These are phyloP conservation scores for Dicrostonyx torquatus DNA, from an alignment of 2,797 vertebrate genomes.

Conservation along the genomic window DNA sequence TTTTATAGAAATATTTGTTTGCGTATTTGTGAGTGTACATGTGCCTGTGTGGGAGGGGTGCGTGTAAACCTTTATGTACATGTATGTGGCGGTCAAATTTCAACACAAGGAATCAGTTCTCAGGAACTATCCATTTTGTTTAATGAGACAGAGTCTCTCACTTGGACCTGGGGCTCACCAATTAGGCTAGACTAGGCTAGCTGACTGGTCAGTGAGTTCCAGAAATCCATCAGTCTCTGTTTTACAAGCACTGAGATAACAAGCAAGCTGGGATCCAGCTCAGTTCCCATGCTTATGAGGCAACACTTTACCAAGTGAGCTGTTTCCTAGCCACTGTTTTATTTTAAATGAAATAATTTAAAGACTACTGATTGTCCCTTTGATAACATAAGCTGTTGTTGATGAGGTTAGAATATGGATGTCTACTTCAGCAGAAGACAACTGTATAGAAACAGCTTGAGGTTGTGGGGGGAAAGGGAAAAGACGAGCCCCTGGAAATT, in stretches of 20 bases:
- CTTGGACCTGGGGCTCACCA: background rate
- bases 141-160: background rate
- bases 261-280: background rate
- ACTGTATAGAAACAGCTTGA: background rate
- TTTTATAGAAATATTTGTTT: background rate
- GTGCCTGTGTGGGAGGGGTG: no score
- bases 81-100: background rate
- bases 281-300: background rate
- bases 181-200: background rate
- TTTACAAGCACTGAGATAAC: background rate
- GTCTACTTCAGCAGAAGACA: background rate
- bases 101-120: background rate
- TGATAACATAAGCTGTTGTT: background rate
- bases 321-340: background rate
- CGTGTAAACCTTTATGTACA: no score
- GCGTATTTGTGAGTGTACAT: background rate
- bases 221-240: background rate
- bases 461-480: background rate
- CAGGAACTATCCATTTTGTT: background rate
- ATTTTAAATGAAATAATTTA: slow-evolving; percentile 34
- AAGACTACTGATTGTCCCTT: background rate
- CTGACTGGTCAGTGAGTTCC: no score
- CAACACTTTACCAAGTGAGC: background rate
- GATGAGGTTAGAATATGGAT: background rate
- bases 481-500: background rate